Evolutionary conservation across 2,888 invertebrate species (phyloP).

Genomic region (Folsomia manolachei): DNA sequence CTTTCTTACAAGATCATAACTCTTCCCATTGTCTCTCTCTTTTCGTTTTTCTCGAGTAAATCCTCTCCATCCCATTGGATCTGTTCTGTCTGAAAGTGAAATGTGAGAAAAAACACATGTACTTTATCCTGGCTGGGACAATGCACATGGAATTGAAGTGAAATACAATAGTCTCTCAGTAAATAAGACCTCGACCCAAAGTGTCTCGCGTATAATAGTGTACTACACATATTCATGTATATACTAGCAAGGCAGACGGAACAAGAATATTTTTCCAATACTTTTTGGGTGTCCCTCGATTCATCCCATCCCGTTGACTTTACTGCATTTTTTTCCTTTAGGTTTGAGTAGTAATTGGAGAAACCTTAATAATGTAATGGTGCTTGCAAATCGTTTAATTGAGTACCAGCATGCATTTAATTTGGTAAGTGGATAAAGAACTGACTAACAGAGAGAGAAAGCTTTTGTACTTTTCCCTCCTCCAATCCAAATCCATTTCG

Average conservation of each 20-base stretch:
- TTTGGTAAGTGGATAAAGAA: conserved; percentile 23
- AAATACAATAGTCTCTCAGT: not conserved
- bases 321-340: not conserved
- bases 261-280: not conserved
- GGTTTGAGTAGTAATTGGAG: conserved; percentile 10
- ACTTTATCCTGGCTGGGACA: not conserved
- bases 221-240: no score
- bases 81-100: not conserved
- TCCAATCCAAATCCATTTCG: not conserved
- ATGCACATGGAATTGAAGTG: not conserved
- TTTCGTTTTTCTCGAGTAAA: not conserved
- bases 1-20: not conserved
- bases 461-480: not conserved
- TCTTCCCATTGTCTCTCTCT: no score
- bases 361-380: conserved; percentile 20
- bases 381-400: conserved; percentile 21
- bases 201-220: no score
- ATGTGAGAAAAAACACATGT: conserved; percentile 7
- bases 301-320: no score
- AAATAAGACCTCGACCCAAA: no score
- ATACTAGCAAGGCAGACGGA: no score
- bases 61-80: conserved; percentile 6
- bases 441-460: not conserved
- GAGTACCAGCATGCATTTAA: conserved; percentile 22
- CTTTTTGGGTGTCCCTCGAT: no score